A percentile compares a stretch with the other conserved stretches of the same genome.
Conservation (phyloP, 2,888 invertebrate species). For the Gasteruption jaculator region DNA sequence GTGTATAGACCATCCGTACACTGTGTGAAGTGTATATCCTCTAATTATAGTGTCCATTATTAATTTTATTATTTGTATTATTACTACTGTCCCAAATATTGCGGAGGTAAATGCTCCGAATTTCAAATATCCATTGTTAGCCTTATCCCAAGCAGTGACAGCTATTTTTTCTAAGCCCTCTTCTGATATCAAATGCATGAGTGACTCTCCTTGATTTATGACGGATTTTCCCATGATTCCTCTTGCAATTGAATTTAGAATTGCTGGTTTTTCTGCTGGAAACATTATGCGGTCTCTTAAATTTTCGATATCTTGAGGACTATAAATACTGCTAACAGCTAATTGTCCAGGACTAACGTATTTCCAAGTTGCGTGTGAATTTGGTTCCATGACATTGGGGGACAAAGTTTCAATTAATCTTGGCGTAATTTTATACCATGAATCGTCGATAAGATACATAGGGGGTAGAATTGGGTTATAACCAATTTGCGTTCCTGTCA, state of each 20-base stretch:
- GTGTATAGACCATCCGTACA: too few relatives aligned
- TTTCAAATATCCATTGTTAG: too few relatives aligned
- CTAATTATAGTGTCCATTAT: too few relatives aligned
- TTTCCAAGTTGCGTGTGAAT: constrained; percentile 3
- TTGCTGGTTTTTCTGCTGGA: constrained; percentile 9
- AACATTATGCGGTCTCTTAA: constrained; percentile 10
- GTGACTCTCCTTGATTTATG: too few relatives aligned
- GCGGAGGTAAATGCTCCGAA: too few relatives aligned
- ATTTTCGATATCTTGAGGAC: constrained; percentile 5
- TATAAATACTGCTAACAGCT: not conserved
- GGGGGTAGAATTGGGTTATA: constrained; percentile 21
- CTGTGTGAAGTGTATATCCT: too few relatives aligned
- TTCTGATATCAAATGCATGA: too few relatives aligned
- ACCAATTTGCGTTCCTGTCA: constrained; percentile 16
- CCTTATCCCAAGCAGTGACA: too few relatives aligned
- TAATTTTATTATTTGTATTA: too few relatives aligned
- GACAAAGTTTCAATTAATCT: not conserved
- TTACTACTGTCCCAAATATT: too few relatives aligned
- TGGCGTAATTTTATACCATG: constrained; percentile 15
- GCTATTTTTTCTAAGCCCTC: too few relatives aligned
- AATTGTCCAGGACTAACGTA: not conserved
- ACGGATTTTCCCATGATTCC: constrained; percentile 1
- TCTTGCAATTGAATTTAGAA: constrained; percentile 9
- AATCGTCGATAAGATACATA: constrained; percentile 8
- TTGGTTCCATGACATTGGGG: not conserved